These are phyloP conservation scores for Phaenicophaeus curvirostris DNA, from an alignment of 2,797 vertebrate species.

Conservation along the genomic window DNA sequence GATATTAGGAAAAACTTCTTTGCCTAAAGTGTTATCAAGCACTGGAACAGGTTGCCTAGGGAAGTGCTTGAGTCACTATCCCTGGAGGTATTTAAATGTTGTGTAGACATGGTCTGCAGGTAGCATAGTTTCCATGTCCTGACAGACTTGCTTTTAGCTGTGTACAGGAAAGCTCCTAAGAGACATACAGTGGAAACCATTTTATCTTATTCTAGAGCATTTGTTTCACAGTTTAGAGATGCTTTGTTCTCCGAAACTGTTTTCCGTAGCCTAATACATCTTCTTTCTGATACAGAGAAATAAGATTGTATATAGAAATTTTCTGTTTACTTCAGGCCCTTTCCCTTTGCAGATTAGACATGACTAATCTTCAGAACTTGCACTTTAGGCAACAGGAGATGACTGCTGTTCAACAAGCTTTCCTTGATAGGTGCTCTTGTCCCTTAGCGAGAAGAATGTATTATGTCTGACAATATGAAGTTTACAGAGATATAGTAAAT, in stretches of 20 bases:
- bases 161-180: background rate
- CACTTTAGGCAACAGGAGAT: background rate
- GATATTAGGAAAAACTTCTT: too few species aligned
- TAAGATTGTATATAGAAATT: background rate
- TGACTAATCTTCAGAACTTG: background rate
- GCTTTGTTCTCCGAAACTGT: background rate
- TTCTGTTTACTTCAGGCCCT: background rate
- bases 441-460: background rate
- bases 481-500: constrained; percentile 3
- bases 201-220: background rate
- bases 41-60: too few species aligned
- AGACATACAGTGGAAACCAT: background rate
- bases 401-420: background rate
- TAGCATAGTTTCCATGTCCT: background rate
- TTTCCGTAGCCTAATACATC: background rate
- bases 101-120: background rate
- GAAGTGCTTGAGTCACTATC: too few species aligned
- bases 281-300: background rate
- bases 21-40: too few species aligned
- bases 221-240: background rate
- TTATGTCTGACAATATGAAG: constrained; percentile 33
- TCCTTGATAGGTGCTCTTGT: background rate
- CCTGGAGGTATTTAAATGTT: too few species aligned
- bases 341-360: constrained; percentile 6
- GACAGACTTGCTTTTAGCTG: background rate